phyloP scores from a whole-genome alignment of 2,888 invertebrate species.

The Isoperla grammatica region DNA sequence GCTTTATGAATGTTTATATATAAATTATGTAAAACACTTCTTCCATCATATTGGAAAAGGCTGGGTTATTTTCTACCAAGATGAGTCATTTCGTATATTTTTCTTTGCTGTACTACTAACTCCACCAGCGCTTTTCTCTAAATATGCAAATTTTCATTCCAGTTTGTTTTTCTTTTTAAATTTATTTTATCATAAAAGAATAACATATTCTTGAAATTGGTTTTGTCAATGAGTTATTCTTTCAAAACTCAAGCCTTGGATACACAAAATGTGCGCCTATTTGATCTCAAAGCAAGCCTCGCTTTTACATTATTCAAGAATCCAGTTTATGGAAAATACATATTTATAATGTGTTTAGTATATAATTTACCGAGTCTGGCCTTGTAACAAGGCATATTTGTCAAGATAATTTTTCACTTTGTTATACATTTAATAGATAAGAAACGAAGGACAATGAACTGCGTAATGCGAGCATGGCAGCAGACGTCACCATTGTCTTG shows the following conservation, averaged over 20 bases:
- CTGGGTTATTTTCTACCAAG: constrained; percentile 20
- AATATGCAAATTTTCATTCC: constrained; percentile 31
- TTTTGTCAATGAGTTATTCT: constrained; percentile 28
- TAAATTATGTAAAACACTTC: constrained; percentile 31
- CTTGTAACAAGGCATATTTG: constrained; percentile 12
- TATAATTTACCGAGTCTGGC: constrained; percentile 5
- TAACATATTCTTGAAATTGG: constrained; percentile 28
- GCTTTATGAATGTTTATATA: constrained; percentile 33
- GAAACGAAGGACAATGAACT: constrained; percentile 14
- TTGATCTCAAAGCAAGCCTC: constrained; percentile 2
- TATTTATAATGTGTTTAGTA: constrained; percentile 3
- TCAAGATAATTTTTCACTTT: constrained; percentile 11
- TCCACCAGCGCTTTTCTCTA: constrained; percentile 24
- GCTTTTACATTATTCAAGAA: neutral
- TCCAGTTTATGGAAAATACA: neutral
- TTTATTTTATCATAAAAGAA: constrained; percentile 29
- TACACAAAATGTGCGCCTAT: neutral
- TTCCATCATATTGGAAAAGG: constrained; percentile 31
- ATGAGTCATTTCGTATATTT: constrained; percentile 28
- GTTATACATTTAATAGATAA: constrained; percentile 15
- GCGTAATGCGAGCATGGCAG: neutral
- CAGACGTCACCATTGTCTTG: neutral
- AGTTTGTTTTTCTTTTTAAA: constrained; percentile 28
- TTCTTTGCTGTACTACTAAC: constrained; percentile 20
- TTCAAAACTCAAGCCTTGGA: constrained; percentile 20